These are phyloP conservation scores for Heliothis virescens DNA, from an alignment of 1,140 invertebrate species.

Conservation along the genomic window DNA sequence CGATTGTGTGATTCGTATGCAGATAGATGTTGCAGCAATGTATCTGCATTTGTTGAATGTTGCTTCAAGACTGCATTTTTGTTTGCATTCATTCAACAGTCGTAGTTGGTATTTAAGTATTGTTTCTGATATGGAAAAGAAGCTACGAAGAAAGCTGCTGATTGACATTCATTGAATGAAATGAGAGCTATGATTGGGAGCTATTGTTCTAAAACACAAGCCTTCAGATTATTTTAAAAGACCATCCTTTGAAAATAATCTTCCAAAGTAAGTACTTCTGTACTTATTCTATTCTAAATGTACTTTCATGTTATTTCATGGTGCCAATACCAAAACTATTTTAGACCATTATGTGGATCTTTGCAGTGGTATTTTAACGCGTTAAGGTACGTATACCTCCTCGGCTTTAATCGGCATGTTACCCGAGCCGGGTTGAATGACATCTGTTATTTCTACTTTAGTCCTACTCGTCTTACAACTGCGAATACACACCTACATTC, in stretches of 20 bases:
- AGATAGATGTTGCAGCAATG: slow-evolving; percentile 19
- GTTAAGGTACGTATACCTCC: not conserved
- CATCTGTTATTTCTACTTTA: slow-evolving; percentile 5
- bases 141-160: too few relatives aligned
- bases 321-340: too few relatives aligned
- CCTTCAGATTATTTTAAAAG: too few relatives aligned
- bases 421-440: slow-evolving; percentile 12
- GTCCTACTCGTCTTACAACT: not conserved
- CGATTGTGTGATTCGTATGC: slow-evolving; percentile 43
- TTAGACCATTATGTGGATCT: not conserved
- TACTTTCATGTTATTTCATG: too few relatives aligned
- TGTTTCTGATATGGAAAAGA: too few relatives aligned
- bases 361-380: not conserved
- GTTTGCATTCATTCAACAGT: not conserved
- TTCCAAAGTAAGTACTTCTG: too few relatives aligned
- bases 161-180: too few relatives aligned
- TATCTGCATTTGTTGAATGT: slow-evolving; percentile 30
- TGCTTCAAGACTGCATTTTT: not conserved
- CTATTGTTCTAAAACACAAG: too few relatives aligned
- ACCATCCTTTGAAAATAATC: too few relatives aligned
- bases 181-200: too few relatives aligned
- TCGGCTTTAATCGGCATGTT: not conserved
- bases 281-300: too few relatives aligned
- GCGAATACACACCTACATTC: not conserved
- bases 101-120: too few relatives aligned